phyloP scores from a whole-genome alignment of 2,888 invertebrate genomes.

The Amblyteles armatorius region DNA sequence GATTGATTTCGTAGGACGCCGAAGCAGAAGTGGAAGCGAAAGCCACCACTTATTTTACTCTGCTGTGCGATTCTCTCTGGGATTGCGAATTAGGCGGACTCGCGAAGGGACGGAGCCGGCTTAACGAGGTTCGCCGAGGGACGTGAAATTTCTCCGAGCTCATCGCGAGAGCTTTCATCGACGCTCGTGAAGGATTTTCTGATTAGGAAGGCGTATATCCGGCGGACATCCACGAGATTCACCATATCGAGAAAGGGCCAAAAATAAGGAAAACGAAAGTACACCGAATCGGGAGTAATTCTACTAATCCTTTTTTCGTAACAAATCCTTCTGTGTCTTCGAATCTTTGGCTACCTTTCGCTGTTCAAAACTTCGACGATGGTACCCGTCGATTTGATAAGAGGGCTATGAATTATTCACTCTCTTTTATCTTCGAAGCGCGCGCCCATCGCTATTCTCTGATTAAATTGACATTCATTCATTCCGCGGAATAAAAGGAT shows the following conservation, averaged over 20 bases:
- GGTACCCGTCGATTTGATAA: not conserved
- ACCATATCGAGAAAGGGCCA: conserved; percentile 21
- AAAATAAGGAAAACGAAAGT: conserved; percentile 50
- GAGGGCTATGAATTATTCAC: conserved; percentile 35
- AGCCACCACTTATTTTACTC: conserved; percentile 9
- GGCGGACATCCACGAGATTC: conserved; percentile 2
- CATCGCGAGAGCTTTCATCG: conserved; percentile 52
- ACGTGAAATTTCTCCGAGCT: conserved; percentile 31
- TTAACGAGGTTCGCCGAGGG: conserved; percentile 47
- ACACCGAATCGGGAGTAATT: conserved; percentile 65
- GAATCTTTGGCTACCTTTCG: conserved; percentile 25
- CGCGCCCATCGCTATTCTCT: conserved; percentile 3
- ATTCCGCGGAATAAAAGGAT: conserved; percentile 8
- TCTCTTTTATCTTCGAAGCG: conserved; percentile 18
- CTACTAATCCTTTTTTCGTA: conserved; percentile 34
- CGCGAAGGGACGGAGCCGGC: not conserved
- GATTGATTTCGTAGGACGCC: conserved; percentile 14
- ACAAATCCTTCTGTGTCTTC: not conserved
- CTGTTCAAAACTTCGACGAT: conserved; percentile 21
- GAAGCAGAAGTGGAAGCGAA: conserved; percentile 7
- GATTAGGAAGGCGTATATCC: conserved; percentile 46
- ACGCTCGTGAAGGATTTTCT: conserved; percentile 57
- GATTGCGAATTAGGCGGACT: not conserved
- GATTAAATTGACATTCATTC: conserved; percentile 37
- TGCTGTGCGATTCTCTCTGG: conserved; percentile 8